Conservation (phyloP, 1,140 invertebrate species). For the Polyergus mexicanus region DNA sequence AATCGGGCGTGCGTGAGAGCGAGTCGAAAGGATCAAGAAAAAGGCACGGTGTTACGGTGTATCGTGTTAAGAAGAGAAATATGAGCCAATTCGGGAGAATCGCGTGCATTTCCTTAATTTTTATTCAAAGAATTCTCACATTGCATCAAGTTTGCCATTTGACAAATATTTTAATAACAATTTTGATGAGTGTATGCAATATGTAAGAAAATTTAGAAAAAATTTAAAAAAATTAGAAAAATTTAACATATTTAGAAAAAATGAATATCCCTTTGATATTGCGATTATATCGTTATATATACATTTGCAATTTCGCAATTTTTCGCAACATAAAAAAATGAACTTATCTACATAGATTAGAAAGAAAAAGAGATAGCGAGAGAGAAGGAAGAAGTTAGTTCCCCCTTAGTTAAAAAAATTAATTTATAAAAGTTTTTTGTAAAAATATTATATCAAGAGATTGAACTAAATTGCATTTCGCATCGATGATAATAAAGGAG, state of each 20-base stretch:
- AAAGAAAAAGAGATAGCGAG: neutral
- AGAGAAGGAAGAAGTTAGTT: neutral
- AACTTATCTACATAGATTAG: neutral
- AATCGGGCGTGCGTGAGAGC: conserved; percentile 35
- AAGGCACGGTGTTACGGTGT: conserved; percentile 32
- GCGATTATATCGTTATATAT: neutral
- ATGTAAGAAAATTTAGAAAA: neutral
- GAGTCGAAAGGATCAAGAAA: neutral
- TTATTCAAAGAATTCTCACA: neutral
- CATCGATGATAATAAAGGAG: neutral
- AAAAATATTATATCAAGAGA: neutral
- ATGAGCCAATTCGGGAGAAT: conserved; percentile 35
- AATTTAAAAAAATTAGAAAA: neutral
- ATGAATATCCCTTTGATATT: neutral
- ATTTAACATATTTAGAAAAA: neutral
- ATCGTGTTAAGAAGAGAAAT: neutral
- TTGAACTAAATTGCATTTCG: neutral
- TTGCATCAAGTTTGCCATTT: conserved; percentile 2
- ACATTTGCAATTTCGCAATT: neutral
- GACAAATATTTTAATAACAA: neutral
- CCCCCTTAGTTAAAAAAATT: neutral
- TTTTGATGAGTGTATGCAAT: neutral
- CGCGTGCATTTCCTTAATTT: neutral
- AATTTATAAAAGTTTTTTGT: neutral
- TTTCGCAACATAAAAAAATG: neutral